Base-by-base conservation (phyloP, 2,888 invertebrate species). In the Sminthurides aquaticus region DNA sequence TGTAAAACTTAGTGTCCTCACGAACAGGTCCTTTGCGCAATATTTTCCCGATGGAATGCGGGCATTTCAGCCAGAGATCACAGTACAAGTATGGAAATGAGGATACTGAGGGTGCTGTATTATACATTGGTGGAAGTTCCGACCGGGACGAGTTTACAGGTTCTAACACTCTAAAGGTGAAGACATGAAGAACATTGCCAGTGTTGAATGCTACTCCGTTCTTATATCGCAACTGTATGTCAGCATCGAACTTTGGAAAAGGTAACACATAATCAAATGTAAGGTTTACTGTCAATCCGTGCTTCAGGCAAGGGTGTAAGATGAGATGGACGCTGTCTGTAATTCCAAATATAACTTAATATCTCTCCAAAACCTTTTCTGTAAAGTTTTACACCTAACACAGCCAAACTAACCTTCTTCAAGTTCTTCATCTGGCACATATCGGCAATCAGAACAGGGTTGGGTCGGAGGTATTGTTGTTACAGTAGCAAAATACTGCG, bases 241-340 rank as follows among this genome's bases (percentile, higher is more conserved):
- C 75, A 15, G 80, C 78, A 66, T 78, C 85, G 75, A 89, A 89
- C 78, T 84, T 83, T 27, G 90, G 91, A 75, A 87, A 89, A 59
- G 91, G 90, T 55, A 89, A 86, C n/a, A 90, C 89, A 74, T 91
- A 87, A 77, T 91, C 90, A 78, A 93, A 92, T 77, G 90, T 90
- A 73, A 92, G 91, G 79, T 96, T 94, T 71, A 95, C 86, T 57
- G 93, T 91, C 74, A 93, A 87, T 77, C 93, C 91, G 78, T 96
- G 95, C 76, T 88, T 87, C 65, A 91, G 81, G 78, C 96, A 96
- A 74, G 88, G 78, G 76, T 85, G 84, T 60, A 86, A 83, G 75
- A 85, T 84, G 74, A 85, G 85, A 67, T 79, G 78, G 69, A 81
- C 81, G 81, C 3, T 52, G 5, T 52, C 52, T 52, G 43, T 49